Evolutionary conservation across 2,888 invertebrate species (phyloP).

Genomic region (Branchellion lobata): DNA sequence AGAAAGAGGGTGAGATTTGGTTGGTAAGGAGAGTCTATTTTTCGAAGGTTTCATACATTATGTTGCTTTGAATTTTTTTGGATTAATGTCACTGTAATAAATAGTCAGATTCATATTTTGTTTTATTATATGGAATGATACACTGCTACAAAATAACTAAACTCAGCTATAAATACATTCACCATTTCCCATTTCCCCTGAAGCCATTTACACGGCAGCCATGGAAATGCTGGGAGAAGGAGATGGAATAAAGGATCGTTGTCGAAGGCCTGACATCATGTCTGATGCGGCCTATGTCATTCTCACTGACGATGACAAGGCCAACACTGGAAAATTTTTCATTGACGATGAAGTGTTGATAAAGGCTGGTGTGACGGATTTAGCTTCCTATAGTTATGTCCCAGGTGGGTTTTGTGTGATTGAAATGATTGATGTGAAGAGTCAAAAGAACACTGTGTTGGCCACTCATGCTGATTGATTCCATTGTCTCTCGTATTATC

Average conservation of each 20-base stretch:
- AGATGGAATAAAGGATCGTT: constrained; percentile 66
- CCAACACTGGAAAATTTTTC: constrained; percentile 82
- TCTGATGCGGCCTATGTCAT: constrained; percentile 86
- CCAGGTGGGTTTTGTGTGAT: constrained; percentile 30
- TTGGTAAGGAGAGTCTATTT: too few species aligned
- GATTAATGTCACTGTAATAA: too few species aligned
- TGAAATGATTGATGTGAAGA: constrained; percentile 68
- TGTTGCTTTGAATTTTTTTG: too few species aligned
- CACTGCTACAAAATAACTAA: too few species aligned
- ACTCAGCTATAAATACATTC: too few species aligned
- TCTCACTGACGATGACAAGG: constrained; percentile 74
- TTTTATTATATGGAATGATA: too few species aligned
- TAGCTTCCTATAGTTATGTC: constrained; percentile 71
- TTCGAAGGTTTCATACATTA: too few species aligned
- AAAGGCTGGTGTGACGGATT: constrained; percentile 77
- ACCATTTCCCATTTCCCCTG: too few species aligned
- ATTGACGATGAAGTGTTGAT: constrained; percentile 85
- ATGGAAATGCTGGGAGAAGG: constrained; percentile 68
- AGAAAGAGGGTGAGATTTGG: background rate
- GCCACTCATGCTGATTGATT: too few species aligned
- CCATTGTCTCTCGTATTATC: too few species aligned
- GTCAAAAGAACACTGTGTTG: too few species aligned
- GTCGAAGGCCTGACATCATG: constrained; percentile 80
- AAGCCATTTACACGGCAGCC: constrained; percentile 89
- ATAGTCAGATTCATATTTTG: too few species aligned